phyloP scores from a whole-genome alignment of 2,888 invertebrate species.

The Steinernema scapterisci region DNA sequence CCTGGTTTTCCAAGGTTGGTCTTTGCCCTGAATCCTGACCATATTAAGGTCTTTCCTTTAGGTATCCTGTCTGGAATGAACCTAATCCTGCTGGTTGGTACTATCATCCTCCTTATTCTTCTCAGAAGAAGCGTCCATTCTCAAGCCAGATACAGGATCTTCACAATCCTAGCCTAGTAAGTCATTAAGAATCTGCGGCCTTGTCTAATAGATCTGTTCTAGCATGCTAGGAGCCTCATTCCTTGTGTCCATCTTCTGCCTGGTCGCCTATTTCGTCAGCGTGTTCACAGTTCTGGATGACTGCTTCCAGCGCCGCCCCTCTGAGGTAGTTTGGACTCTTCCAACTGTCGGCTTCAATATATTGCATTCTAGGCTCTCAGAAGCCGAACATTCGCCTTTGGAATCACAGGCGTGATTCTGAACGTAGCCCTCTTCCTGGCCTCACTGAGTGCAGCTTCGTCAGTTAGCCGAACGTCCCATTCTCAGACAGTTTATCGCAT shows the following conservation, averaged over 20 bases:
- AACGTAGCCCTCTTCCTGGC: not conserved
- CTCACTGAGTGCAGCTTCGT: not conserved
- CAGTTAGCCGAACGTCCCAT: no score
- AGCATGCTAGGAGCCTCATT: slow-evolving; percentile 13
- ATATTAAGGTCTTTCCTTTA: not conserved
- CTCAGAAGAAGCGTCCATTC: not conserved
- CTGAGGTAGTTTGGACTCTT: not conserved
- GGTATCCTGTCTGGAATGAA: not conserved
- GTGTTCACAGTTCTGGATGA: slow-evolving; percentile 26
- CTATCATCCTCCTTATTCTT: slow-evolving; percentile 8
- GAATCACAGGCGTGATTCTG: not conserved
- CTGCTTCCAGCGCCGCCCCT: not conserved
- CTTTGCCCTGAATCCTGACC: not conserved
- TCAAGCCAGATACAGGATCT: not conserved
- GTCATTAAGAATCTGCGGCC: not conserved
- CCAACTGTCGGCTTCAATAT: not conserved
- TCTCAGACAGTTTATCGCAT: no score
- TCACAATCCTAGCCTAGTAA: slow-evolving; percentile 6
- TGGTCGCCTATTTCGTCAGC: not conserved
- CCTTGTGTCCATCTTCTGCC: not conserved
- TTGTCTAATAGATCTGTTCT: not conserved
- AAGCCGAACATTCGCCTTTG: not conserved
- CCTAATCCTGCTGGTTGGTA: not conserved
- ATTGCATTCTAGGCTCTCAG: not conserved
- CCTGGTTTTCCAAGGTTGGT: slow-evolving; percentile 15